Base-by-base conservation (phyloP, 92 coral and sea anemone species). In the Epizoanthus fatuus region DNA sequence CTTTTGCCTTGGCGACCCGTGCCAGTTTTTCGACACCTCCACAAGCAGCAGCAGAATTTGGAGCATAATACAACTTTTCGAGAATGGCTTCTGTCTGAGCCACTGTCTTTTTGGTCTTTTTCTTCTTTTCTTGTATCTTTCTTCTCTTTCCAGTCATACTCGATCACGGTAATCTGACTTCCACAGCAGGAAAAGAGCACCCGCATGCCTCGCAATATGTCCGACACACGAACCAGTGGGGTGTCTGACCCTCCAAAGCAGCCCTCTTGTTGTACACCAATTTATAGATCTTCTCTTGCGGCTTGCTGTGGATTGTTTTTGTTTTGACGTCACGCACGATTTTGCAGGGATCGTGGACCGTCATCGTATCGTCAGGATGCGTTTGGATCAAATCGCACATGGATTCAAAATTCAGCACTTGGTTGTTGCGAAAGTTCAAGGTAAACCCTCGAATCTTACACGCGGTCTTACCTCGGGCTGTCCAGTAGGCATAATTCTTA, bases 391-490 rank as follows among this genome's bases (percentile, higher is more conserved):
- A 64, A 1, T 80, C 85, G 49, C 54, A 64, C 37, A 80, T 64
- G 45, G 29, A 16, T 49, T 75, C 81, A 54, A 75, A 75, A 25
- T 75, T 75, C 13, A 75, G 32, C 62, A 79, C 40, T 60, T 79
- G 70, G 32, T 74, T 39, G 40, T 80, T 80, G 39, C 49, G 44
- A 17, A 13, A 80, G 60, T 80, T 66, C 51, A 80, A 80, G 8
- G 84, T 64, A 60, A 80, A 80, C 59, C 84, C 84, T 42, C 58
- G 64, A 63, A 63, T 47, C 47, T 80, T 63, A 16, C 84, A 80
- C 5, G 38, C 17, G 4, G 83, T 60, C 65, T 79, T 79, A 0
- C 20, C 73, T 59, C 56, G 62, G 5, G 14, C 58, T 5, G 65
- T 72, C 17, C 17, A 44, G 39, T 15, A 80, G 2, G 85, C 85